phyloP scores from a whole-genome alignment of 2,888 invertebrate genomes.

The Spodoptera exigua region DNA sequence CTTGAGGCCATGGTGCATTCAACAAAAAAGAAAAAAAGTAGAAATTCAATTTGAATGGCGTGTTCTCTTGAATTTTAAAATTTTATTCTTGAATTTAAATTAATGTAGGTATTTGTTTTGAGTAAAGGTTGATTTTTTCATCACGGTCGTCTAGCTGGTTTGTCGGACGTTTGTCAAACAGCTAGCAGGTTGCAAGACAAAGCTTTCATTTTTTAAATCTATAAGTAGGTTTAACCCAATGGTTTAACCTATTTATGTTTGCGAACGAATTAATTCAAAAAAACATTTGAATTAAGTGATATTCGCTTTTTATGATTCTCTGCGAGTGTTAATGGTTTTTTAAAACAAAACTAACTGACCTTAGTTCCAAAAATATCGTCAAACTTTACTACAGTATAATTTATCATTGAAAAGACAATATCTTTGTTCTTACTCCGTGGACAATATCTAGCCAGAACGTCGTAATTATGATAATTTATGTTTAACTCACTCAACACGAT shows the following conservation, averaged over 20 bases:
- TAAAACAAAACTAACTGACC: too few species aligned
- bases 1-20: too few species aligned
- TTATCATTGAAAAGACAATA: conserved; percentile 23
- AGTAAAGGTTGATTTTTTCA: conserved; percentile 37
- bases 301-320: too few species aligned
- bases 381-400: background rate
- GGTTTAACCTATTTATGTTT: conserved; percentile 7
- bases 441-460: conserved; percentile 8
- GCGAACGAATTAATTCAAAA: too few species aligned
- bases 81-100: conserved; percentile 7
- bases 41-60: background rate
- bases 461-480: conserved; percentile 24
- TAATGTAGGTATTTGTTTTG: conserved; percentile 6
- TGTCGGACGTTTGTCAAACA: conserved; percentile 10
- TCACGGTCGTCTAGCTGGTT: conserved; percentile 35
- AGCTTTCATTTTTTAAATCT: conserved; percentile 12
- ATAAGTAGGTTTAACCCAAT: too few species aligned
- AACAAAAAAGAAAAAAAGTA: background rate
- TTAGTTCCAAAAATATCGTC: conserved; percentile 11
- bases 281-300: too few species aligned
- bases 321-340: too few species aligned
- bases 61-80: conserved; percentile 1
- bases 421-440: too few species aligned
- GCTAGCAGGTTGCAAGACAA: conserved; percentile 26
- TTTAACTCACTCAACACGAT: conserved; percentile 8